These are phyloP conservation scores for Oligia fasciuncula DNA, from an alignment of 2,888 invertebrate genomes.

Conservation along the genomic window DNA sequence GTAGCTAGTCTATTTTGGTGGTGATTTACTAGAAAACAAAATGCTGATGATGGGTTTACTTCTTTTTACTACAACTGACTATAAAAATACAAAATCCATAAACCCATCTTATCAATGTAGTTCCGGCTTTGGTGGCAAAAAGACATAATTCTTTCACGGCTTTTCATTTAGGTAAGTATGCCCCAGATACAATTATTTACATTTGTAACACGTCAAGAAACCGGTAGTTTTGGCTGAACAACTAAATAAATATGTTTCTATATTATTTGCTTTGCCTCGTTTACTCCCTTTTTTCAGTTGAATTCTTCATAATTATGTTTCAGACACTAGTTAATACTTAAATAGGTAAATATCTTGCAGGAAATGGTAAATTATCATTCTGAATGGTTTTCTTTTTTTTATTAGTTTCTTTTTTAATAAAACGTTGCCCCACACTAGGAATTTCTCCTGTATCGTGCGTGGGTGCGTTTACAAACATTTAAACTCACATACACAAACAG, in stretches of 20 bases:
- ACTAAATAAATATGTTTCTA: background rate
- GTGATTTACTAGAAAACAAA: background rate
- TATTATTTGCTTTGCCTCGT: background rate
- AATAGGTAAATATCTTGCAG: background rate
- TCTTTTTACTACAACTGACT: background rate
- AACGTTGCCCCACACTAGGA: too few relatives aligned
- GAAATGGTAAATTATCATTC: background rate
- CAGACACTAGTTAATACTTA: constrained; percentile 3
- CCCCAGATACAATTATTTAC: background rate
- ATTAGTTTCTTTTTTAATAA: too few relatives aligned
- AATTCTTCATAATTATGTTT: background rate
- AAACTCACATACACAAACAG: too few relatives aligned
- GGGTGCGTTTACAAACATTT: too few relatives aligned
- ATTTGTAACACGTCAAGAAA: background rate
- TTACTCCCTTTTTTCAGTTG: background rate
- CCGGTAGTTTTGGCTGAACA: background rate
- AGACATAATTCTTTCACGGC: background rate
- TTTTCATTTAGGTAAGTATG: background rate
- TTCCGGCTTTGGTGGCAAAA: background rate
- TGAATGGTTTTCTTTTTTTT: background rate
- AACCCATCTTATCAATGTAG: too few relatives aligned
- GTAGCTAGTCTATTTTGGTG: background rate
- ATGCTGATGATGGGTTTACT: background rate
- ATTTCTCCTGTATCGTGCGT: too few relatives aligned
- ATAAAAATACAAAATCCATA: background rate